Conservation (phyloP, 2,797 vertebrate genomes). For the Diceros bicornis region DNA sequence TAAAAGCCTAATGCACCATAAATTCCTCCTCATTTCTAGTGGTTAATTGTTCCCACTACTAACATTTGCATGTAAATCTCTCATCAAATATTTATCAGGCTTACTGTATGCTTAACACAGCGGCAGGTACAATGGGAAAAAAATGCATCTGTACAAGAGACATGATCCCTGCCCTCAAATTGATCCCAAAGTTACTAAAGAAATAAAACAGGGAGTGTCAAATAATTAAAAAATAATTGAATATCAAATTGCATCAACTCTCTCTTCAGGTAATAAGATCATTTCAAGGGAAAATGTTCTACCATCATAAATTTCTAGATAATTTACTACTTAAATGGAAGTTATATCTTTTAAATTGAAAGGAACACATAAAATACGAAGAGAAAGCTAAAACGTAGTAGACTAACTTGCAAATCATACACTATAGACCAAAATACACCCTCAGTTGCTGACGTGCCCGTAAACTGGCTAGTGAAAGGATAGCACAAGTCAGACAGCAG, state of each 20-base stretch:
- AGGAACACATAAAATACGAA: not conserved
- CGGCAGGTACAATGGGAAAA: not conserved
- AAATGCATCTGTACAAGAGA: not conserved
- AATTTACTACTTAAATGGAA: not conserved
- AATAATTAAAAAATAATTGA: constrained; percentile 29
- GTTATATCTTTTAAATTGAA: not conserved
- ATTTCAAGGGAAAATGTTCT: not conserved
- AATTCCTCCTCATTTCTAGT: not conserved
- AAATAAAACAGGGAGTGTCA: not conserved
- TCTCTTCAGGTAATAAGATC: not conserved
- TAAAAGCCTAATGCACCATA: constrained; percentile 13
- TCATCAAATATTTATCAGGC: not conserved
- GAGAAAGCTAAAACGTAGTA: not conserved
- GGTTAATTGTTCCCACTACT: not conserved
- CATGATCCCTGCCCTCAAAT: not conserved
- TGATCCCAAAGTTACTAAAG: not conserved
- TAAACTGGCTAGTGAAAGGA: too few relatives aligned
- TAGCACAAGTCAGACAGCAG: fast-evolving
- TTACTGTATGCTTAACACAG: not conserved
- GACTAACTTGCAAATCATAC: not conserved
- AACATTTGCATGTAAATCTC: not conserved
- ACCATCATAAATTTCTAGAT: constrained; percentile 8
- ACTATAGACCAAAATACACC: not conserved
- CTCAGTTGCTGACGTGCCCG: too few relatives aligned
- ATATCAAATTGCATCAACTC: not conserved